Conservation (phyloP, 1,140 invertebrate species). For the Leptinotarsa lineolata region DNA sequence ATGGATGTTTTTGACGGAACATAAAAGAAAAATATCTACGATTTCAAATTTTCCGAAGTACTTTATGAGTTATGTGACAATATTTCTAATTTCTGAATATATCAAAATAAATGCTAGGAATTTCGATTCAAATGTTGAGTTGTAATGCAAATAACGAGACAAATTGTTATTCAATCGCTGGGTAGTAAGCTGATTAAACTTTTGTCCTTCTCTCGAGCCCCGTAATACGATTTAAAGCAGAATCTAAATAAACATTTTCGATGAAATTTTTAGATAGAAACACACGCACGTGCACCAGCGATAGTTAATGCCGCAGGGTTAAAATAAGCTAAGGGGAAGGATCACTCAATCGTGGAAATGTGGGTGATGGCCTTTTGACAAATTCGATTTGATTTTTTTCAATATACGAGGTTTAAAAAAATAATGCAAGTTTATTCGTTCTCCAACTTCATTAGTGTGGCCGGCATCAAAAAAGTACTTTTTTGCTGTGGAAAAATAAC, state of each 20-base stretch:
- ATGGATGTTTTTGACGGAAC: too few relatives aligned
- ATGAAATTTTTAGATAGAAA: constrained; percentile 40
- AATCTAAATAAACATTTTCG: constrained; percentile 37
- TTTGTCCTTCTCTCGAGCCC: neutral
- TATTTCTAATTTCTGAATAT: too few relatives aligned
- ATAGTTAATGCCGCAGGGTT: constrained; percentile 31
- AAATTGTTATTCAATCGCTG: neutral
- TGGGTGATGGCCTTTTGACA: neutral
- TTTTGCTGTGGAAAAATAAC: too few relatives aligned
- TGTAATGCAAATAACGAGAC: too few relatives aligned
- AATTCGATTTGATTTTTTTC: neutral
- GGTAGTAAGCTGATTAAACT: neutral
- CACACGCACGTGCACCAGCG: constrained; percentile 31
- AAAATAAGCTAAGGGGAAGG: constrained; percentile 25
- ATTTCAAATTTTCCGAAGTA: too few relatives aligned
- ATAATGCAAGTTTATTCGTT: too few relatives aligned
- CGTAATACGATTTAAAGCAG: constrained; percentile 25
- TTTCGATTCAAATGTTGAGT: too few relatives aligned
- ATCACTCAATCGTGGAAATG: constrained; percentile 10
- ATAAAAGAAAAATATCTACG: too few relatives aligned
- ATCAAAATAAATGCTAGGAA: too few relatives aligned
- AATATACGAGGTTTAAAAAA: neutral
- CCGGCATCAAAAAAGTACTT: too few relatives aligned
- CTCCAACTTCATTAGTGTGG: too few relatives aligned
- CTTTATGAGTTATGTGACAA: too few relatives aligned